These are phyloP conservation scores for Drosophila tropicalis DNA, from an alignment of 1,140 invertebrate genomes.

Conservation along the genomic window DNA sequence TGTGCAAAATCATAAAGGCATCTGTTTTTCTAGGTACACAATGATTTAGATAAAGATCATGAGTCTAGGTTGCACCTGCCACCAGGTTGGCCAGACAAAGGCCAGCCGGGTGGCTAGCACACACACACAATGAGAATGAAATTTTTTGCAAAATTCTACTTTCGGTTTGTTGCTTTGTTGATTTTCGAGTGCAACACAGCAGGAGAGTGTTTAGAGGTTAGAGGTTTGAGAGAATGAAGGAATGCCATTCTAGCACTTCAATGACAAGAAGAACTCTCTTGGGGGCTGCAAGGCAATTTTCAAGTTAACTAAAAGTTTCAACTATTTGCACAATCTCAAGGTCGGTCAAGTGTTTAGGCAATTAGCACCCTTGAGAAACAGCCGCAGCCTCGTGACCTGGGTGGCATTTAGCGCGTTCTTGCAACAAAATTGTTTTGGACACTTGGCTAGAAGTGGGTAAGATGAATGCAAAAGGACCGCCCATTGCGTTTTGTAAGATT, in stretches of 20 bases:
- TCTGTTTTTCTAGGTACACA: conserved; percentile 17
- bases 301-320: conserved; percentile 20
- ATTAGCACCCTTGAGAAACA: conserved; percentile 48
- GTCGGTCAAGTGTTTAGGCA: conserved; percentile 61
- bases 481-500: conserved; percentile 26
- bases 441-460: conserved; percentile 39
- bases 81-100: conserved; percentile 34
- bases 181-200: conserved; percentile 55
- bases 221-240: background rate
- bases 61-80: conserved; percentile 52
- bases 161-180: conserved; percentile 10
- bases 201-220: conserved; percentile 21
- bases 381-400: conserved; percentile 6
- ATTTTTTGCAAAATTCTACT: conserved; percentile 45
- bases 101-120: conserved; percentile 39
- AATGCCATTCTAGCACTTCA: conserved; percentile 47
- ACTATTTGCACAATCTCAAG: conserved; percentile 38
- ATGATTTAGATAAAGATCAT: conserved; percentile 56
- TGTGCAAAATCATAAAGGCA: conserved; percentile 61
- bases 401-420: conserved; percentile 52
- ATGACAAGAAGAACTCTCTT: conserved; percentile 46
- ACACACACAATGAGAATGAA: conserved; percentile 14
- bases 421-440: conserved; percentile 29
- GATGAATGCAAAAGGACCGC: conserved; percentile 36
- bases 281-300: conserved; percentile 18